These are phyloP conservation scores for Agelas oroides DNA, from an alignment of 37 sponge, comb jelly and placozoan species.

Conservation along the genomic window DNA sequence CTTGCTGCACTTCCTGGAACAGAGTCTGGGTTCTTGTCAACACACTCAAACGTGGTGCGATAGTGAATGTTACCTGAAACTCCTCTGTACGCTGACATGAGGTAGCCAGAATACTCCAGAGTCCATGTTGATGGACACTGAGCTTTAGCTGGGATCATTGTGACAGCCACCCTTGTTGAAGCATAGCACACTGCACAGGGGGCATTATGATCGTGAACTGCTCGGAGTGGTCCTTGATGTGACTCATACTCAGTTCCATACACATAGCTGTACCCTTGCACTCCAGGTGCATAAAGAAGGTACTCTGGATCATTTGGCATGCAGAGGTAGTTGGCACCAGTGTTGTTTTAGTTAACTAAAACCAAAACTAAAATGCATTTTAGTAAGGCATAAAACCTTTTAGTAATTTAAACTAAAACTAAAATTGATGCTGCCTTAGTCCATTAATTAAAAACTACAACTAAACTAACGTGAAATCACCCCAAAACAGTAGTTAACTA, in stretches of 20 bases:
- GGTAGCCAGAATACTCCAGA: constrained; percentile 46
- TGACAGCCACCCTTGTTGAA: not conserved
- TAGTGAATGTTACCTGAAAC: too few relatives aligned
- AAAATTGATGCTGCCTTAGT: too few relatives aligned
- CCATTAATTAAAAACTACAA: too few relatives aligned
- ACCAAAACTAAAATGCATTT: too few relatives aligned
- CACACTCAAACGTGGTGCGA: too few relatives aligned
- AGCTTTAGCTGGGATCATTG: constrained; percentile 62
- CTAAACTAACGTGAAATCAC: too few relatives aligned
- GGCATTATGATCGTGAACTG: constrained; percentile 10
- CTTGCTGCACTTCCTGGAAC: too few relatives aligned
- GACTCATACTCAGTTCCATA: constrained; percentile 60
- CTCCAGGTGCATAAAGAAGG: not conserved
- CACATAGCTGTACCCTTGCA: not conserved
- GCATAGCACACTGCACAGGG: constrained; percentile 63
- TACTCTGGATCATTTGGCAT: constrained; percentile 48
- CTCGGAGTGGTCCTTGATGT: not conserved
- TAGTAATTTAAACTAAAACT: too few relatives aligned
- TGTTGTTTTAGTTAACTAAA: too few relatives aligned
- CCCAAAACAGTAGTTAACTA: too few relatives aligned
- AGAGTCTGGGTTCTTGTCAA: too few relatives aligned
- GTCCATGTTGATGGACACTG: constrained; percentile 47
- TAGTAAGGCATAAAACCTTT: too few relatives aligned
- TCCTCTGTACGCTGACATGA: constrained; percentile 19
- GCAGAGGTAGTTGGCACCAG: constrained; percentile 64